Evolutionary conservation across 2,797 vertebrate genomes (phyloP), one percentile per base, ranked within the genome.

Genomic region (Erethizon dorsatum): DNA sequence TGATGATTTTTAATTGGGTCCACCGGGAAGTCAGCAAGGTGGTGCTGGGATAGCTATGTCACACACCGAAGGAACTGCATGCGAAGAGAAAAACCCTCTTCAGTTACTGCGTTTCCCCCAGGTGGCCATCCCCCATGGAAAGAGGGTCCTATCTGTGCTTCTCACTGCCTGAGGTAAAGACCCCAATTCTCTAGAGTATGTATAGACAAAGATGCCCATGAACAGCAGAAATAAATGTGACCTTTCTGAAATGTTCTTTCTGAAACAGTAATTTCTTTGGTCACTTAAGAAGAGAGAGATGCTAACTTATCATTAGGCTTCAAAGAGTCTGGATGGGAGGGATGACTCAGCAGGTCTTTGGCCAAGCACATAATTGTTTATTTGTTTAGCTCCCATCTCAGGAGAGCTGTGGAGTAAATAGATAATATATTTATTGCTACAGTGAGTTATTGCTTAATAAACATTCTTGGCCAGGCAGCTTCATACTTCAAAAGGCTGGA

Each of bases 331-430:
- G 45, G 31, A 37, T 1, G 0, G 37, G 6, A 91, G 54, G 20
- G 71, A 41, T 79, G 87, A 90, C 45, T 87, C 69, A 50, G 75
- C 20, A 47, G 47, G 13, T 67, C 82, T n/a, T 50, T 73, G 61
- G 59, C 52, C 82, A 87, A 57, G 41, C 80, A 11, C 18, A 5
- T 57, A 41, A 28, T 77, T 84, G 63, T 7, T 4, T 80, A 47
- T 52, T 75, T 96, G 83, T 90, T 90, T 78, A 71, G 82, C 83
- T 56, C 82, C 15, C 33, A 28, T 80, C 59, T 69, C 83, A 57
- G 22, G 37, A 75, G 33, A 82, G 13, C 20, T 12, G 18, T 45
- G 12, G n/a, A 45, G n/a, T 41, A 86, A 67, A 80, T 37, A 8
- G 9, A 41, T 33, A 41, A 45, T 22, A 17, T 45, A 37, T 54